A percentile compares a stretch with the other conserved stretches of the same genome.
Evolutionary conservation across 2,797 vertebrate species (phyloP).

Genomic region (Peromyscus melanophrys): DNA sequence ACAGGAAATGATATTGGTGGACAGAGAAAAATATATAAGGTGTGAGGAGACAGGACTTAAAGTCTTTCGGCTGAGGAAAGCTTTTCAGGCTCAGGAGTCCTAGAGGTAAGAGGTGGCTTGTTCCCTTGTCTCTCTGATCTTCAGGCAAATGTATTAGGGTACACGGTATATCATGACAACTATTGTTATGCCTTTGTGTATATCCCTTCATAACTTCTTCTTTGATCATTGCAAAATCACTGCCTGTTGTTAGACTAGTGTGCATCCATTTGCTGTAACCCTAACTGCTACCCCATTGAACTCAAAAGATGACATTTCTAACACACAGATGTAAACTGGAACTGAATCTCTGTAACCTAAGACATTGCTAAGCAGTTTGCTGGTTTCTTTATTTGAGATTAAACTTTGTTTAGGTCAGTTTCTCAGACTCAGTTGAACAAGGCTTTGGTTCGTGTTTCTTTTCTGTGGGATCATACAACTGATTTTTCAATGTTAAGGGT

Average conservation of each 20-base stretch:
- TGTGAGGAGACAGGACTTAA: too few species aligned
- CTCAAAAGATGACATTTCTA: neutral
- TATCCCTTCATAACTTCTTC: neutral
- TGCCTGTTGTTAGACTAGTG: neutral
- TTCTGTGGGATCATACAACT: neutral
- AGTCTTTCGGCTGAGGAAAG: too few species aligned
- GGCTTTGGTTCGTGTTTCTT: neutral
- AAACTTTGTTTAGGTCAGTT: neutral
- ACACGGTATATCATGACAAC: too few species aligned
- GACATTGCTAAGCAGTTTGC: neutral
- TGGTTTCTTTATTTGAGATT: neutral
- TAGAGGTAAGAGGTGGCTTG: too few species aligned
- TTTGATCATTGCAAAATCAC: neutral
- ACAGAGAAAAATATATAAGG: too few species aligned
- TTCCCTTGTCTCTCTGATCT: too few species aligned
- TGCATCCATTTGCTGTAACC: neutral
- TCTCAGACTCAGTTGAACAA: neutral
- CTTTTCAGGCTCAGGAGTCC: too few species aligned
- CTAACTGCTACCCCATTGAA: neutral
- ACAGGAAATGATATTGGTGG: too few species aligned
- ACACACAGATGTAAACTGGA: neutral
- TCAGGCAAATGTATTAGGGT: too few species aligned
- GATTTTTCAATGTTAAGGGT: neutral
- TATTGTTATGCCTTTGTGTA: neutral
- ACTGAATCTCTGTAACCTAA: neutral